Base-by-base conservation (phyloP, 2,797 vertebrate species). In the Falco novaeseelandiae region DNA sequence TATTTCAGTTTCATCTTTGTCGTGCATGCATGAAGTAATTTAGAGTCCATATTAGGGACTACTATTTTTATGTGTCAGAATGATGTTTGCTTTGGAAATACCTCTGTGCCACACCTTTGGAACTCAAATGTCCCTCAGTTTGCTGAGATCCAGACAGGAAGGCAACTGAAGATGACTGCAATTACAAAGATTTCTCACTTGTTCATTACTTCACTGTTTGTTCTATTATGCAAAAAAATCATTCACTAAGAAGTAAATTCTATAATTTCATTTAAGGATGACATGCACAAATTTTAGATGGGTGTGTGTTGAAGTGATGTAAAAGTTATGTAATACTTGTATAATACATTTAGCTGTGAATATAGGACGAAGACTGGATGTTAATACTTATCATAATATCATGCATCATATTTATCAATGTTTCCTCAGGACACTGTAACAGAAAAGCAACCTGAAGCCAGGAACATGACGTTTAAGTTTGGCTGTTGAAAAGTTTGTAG, bases 1-100 rank as follows among this genome's bases (percentile, higher is more conserved):
- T 63, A 87, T 71, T 94, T 83, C 67, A 57, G n/a, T 72, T 93
- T 59, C 42, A 19, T 38, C 51, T 79, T 87, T 79, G 30, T 52
- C 51, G 49, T 48, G 48, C 22, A 42, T 34, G 29, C 32, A 42
- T n/a, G 6, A 61, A 79, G 38, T 52, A 76, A 74, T 89, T 79
- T 62, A 59, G 23, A 82, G 14, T 62, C 14, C 19, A 13, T 76
- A 51, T 57, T 79, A 87, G 20, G 42, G 34, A 48, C 62, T 54
- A 6, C 72, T 5, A 25, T 81, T 17, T 69, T 69, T 38, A 22
- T 32, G 17, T 38, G n/a, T 58, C 58, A 73, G 59, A 90, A 73
- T 18, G 14, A 44, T 49, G 25, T 58, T 70, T 83, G 5, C 55
- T 63, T 82, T 89, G 74, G 48, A 86, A 90, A 66, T 76, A 62